phyloP scores from a whole-genome alignment of 2,888 invertebrate genomes.

The Julus scanicus region DNA sequence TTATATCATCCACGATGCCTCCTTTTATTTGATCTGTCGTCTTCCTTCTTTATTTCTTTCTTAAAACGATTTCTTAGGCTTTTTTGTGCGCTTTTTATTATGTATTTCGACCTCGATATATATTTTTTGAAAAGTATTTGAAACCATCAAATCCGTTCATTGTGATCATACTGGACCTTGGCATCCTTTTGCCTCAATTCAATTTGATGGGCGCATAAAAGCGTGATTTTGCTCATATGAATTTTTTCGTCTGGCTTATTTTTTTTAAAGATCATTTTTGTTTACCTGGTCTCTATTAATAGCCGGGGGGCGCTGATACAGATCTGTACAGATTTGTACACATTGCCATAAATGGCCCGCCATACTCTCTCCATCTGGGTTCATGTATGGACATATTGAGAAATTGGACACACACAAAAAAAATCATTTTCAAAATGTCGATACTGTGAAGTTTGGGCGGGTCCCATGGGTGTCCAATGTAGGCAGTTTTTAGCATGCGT shows the following conservation, averaged over 20 bases:
- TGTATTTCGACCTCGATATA: background rate
- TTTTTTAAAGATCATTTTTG: background rate
- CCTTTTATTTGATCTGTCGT: background rate
- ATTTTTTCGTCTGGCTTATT: background rate
- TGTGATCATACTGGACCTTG: background rate
- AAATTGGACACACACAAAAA: no score
- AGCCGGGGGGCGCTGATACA: background rate
- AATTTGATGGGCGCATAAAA: background rate
- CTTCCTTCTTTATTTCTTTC: constrained; percentile 9
- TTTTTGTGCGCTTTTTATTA: background rate
- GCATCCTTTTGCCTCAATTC: background rate
- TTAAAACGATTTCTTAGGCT: background rate
- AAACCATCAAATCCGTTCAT: background rate
- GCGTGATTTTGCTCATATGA: background rate
- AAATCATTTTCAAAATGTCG: no score
- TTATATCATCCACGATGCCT: background rate
- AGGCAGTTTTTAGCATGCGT: no score
- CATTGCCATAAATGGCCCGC: no score
- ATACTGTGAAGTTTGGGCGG: no score
- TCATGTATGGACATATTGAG: no score
- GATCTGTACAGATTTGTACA: no score
- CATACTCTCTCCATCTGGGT: no score
- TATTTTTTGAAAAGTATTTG: background rate
- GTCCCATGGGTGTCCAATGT: no score
- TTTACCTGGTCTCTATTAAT: background rate